Base-by-base conservation (phyloP, 2,113 vertebrate species). In the Pan paniscus region DNA sequence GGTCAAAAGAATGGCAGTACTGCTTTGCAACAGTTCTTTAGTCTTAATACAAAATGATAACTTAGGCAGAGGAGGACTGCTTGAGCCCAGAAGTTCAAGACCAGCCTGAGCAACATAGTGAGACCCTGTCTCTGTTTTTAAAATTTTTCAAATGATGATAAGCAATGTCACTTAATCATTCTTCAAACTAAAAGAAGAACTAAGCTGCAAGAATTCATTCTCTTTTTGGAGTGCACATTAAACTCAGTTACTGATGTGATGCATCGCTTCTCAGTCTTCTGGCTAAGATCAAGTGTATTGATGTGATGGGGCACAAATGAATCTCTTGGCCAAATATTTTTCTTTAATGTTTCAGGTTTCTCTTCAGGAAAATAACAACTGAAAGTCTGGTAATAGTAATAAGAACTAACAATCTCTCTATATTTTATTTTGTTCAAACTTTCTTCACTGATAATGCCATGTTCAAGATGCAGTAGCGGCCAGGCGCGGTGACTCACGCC, bases 111-210 rank as follows among this genome's bases (percentile, higher is more conserved):
- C 61, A 64, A 64, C 61, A 30, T 1, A 64, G 27, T 64, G 27
- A 64, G 61, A 64, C 12, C 25, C 61, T 64, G 25, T 13, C 61
- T 64, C 61, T 64, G 30, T 30, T 64, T 30, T 64, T 2, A 30
- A 64, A 61, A 30, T 0, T 64, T 30, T 64, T 64, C 0, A 64
- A 64, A 64, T 22, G 18, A 73, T 59, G 38, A 64, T 68, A 50
- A 96, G 43, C 92, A 86, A 57, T 73, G 40, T 35, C 67, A 93
- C 32, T 35, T 48, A 50, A 76, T 57, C 30, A 73, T 43, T 85
- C 61, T 80, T 96, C 85, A 72, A n/a, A 64, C 11, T 75, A 89
- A 86, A 87, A 23, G 35, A 94, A 46, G 67, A 97, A 91, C 40
- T 80, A 81, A 84, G 8, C 12, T 72, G 22, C 57, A 94, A 94